Conservation (phyloP, 2,797 vertebrate genomes). For the Anisognathus igniventris region DNA sequence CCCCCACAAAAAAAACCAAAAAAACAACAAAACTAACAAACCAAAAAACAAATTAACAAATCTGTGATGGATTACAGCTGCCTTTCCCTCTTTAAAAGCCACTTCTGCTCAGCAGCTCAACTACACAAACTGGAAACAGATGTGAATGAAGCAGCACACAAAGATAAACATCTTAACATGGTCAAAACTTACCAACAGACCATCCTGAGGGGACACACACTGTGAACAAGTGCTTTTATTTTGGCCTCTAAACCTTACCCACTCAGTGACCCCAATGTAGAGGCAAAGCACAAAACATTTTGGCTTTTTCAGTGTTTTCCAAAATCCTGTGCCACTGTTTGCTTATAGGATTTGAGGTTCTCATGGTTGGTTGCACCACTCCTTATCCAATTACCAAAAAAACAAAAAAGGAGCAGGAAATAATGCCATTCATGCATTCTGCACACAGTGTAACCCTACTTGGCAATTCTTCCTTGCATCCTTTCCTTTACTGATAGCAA, state of each 20-base stretch:
- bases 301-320: neutral
- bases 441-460: neutral
- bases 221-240: neutral
- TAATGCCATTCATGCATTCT: neutral
- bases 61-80: neutral
- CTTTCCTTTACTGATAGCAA: neutral
- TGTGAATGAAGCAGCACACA: neutral
- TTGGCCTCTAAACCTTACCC: neutral
- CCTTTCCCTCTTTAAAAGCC: neutral
- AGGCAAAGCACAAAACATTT: neutral
- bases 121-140: neutral
- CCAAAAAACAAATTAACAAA: neutral
- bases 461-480: neutral
- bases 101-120: neutral
- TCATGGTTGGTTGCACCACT: neutral
- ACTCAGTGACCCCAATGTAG: neutral
- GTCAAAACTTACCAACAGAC: neutral
- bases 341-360: neutral
- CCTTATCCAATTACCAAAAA: constrained; percentile 1
- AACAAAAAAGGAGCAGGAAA: constrained; percentile 10
- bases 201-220: neutral
- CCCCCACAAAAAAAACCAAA: fast-evolving
- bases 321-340: neutral
- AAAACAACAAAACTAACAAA: neutral
- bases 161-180: neutral